Conservation (phyloP, 2,113 vertebrate species). For the Prinia subflava region DNA sequence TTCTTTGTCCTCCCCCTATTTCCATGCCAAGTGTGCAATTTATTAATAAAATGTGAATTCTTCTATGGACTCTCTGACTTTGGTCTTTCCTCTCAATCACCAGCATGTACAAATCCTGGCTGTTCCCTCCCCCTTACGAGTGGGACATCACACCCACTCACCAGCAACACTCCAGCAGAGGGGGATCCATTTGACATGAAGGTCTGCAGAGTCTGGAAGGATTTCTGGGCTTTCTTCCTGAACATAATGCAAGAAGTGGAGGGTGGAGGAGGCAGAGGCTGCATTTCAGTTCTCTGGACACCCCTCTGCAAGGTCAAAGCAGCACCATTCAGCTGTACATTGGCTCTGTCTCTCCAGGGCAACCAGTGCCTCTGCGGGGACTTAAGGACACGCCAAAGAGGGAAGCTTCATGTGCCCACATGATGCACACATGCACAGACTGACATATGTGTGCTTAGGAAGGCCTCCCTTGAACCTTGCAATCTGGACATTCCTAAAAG, state of each 20-base stretch:
- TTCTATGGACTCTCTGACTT: background rate
- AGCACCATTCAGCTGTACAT: background rate
- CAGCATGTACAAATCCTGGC: background rate
- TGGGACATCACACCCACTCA: background rate
- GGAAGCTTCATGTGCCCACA: background rate
- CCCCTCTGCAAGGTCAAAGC: background rate
- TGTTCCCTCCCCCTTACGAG: accelerated
- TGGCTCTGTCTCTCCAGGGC: background rate
- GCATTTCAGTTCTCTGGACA: background rate
- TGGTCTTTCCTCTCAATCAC: background rate
- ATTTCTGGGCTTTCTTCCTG: background rate
- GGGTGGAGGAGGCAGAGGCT: background rate
- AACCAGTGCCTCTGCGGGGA: background rate
- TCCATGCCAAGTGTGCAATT: background rate
- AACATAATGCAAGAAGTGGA: background rate
- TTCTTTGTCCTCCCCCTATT: background rate
- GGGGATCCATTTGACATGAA: background rate
- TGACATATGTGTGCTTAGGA: background rate
- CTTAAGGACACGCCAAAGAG: background rate
- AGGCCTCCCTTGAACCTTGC: background rate
- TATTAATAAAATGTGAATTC: background rate
- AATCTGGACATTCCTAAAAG: background rate
- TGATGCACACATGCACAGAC: background rate
- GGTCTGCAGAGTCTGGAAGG: background rate
- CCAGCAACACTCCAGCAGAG: background rate